phyloP scores from a whole-genome alignment of 2,888 invertebrate genomes.

The Leuctra nigra region DNA sequence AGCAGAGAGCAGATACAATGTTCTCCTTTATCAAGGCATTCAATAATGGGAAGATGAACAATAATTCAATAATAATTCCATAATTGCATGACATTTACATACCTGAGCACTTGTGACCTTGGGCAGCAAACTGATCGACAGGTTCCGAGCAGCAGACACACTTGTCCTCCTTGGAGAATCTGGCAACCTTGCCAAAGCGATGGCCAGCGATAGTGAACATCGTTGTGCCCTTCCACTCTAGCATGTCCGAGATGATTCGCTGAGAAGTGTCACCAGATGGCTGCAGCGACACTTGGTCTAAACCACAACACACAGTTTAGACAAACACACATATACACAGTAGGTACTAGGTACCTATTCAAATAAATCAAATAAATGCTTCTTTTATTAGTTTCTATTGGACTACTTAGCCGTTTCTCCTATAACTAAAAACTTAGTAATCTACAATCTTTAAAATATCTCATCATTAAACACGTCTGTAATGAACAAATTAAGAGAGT shows the following conservation, averaged over 20 bases:
- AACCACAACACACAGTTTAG: not conserved
- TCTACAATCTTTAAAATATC: no score
- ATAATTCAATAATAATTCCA: no score
- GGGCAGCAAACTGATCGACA: constrained; percentile 74
- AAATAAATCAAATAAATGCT: not conserved
- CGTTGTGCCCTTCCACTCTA: constrained; percentile 53
- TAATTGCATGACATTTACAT: no score
- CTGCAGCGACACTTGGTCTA: constrained; percentile 13
- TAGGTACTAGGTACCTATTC: no score
- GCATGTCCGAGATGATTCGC: constrained; percentile 42
- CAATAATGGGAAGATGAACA: no score
- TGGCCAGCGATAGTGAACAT: constrained; percentile 69
- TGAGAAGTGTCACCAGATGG: constrained; percentile 35
- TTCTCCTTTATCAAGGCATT: no score
- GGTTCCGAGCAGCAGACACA: constrained; percentile 75
- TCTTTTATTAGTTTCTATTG: no score
- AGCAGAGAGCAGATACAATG: no score
- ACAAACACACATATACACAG: not conserved
- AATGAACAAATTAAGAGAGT: no score
- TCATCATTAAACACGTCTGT: no score
- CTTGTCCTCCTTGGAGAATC: constrained; percentile 72
- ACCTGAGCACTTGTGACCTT: constrained; percentile 64
- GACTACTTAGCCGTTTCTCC: no score
- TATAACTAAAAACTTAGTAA: no score
- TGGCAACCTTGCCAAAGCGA: constrained; percentile 66